A percentile compares a stretch with the other conserved stretches of the same genome.
These are phyloP conservation scores for Melangyna quadrimaculata DNA, from an alignment of 2,888 invertebrate species.

Conservation along the genomic window DNA sequence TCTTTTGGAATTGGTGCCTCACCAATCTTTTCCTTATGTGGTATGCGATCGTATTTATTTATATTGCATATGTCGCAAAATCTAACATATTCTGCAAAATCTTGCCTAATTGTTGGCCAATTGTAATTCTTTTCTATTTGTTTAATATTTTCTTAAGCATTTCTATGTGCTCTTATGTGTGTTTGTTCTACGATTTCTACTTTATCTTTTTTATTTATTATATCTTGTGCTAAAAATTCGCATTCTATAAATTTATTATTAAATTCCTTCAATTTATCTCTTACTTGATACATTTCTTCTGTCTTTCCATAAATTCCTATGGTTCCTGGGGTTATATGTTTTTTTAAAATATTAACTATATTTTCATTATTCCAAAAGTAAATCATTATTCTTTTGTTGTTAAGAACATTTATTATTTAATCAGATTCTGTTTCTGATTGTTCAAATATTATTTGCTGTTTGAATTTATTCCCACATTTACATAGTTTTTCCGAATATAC, in stretches of 20 bases:
- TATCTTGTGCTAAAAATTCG: conserved; percentile 24
- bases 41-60: conserved; percentile 29
- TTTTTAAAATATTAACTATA: neutral
- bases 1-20: conserved; percentile 26
- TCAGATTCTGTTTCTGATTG: conserved; percentile 6
- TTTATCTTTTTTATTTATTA: conserved; percentile 20
- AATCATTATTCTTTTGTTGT: conserved; percentile 4
- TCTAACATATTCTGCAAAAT: conserved; percentile 25
- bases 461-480: conserved; percentile 12
- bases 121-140: conserved; percentile 25
- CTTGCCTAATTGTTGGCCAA: conserved; percentile 41
- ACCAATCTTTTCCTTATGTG: conserved; percentile 20
- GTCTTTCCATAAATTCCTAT: neutral
- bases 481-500: neutral
- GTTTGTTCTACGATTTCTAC: conserved; percentile 17
- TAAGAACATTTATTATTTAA: conserved; percentile 4
- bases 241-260: conserved; percentile 35
- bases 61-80: conserved; percentile 5
- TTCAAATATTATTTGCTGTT: conserved; percentile 27
- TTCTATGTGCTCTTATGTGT: conserved; percentile 19
- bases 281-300: conserved; percentile 15
- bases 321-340: neutral
- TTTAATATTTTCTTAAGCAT: conserved; percentile 22
- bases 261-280: conserved; percentile 4
- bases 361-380: neutral